Percentiles rank a stretch among this genome's conserved stretches.
Evolutionary conservation across 23 tunicate genomes (phyloP).

Genomic region (Phallusia fumigata): DNA sequence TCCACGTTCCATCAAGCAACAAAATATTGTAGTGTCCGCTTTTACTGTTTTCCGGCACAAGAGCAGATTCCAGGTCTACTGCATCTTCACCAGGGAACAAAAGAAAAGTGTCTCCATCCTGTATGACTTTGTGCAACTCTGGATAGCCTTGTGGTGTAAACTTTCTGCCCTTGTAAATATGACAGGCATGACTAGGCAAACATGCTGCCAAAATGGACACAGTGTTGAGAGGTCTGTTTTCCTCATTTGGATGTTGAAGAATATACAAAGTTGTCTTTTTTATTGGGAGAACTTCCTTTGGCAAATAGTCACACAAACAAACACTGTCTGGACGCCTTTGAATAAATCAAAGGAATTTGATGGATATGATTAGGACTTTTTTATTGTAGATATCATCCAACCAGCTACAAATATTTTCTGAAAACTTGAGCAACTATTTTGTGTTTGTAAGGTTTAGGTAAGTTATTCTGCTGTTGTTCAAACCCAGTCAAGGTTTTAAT

Average conservation of each 20-base stretch:
- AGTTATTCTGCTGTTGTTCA: too few relatives aligned
- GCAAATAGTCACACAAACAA: conserved; percentile 63
- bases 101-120: conserved; percentile 38
- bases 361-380: too few relatives aligned
- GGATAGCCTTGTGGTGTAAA: conserved; percentile 32
- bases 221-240: conserved; percentile 69
- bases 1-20: conserved; percentile 95
- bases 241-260: conserved; percentile 92
- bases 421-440: too few relatives aligned
- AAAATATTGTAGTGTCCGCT: conserved; percentile 33
- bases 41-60: background rate
- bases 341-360: too few relatives aligned
- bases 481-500: too few relatives aligned
- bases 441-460: too few relatives aligned
- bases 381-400: too few relatives aligned
- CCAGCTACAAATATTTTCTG: too few relatives aligned
- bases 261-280: conserved; percentile 39
- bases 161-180: conserved; percentile 28
- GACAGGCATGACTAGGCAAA: conserved; percentile 25
- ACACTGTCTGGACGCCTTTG: conserved; percentile 69
- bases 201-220: conserved; percentile 60
- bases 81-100: conserved; percentile 72
- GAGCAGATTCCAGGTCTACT: conserved; percentile 22
- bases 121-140: conserved; percentile 28
- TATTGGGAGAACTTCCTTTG: conserved; percentile 28